Evolutionary conservation across 2,113 vertebrate species (phyloP).

Genomic region (Petaurus breviceps): DNA sequence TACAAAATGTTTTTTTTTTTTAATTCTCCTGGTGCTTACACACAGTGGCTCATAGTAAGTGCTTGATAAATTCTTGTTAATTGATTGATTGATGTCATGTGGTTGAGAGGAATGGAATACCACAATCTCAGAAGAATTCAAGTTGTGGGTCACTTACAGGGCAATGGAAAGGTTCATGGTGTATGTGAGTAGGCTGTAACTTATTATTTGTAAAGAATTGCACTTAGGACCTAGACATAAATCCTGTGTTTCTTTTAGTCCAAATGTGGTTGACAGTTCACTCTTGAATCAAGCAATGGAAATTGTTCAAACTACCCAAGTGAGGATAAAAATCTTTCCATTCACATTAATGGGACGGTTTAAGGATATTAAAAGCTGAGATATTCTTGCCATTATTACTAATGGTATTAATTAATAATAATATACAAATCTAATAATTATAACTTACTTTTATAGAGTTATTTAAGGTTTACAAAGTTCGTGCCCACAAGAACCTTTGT

Average conservation of each 20-base stretch:
- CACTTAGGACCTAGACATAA: background rate
- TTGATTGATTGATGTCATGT: background rate
- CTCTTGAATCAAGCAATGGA: background rate
- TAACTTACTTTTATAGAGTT: background rate
- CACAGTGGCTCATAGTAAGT: background rate
- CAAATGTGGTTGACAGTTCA: background rate
- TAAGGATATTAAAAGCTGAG: too few species aligned
- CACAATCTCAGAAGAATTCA: background rate
- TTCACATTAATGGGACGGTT: background rate
- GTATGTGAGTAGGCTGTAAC: background rate
- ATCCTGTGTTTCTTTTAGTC: background rate
- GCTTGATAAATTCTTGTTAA: background rate
- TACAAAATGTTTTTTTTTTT: too few species aligned
- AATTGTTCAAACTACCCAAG: background rate
- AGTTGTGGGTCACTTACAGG: background rate
- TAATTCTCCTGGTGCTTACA: background rate
- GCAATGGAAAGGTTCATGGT: background rate
- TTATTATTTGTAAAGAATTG: background rate
- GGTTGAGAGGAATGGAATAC: background rate
- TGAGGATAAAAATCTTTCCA: background rate
- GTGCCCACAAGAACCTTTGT: background rate
- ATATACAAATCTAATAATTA: background rate
- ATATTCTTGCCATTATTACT: too few species aligned
- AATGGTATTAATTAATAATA: background rate
- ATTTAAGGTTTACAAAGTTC: background rate